These are phyloP conservation scores for Psettodes erumei DNA, from an alignment of 2,113 vertebrate genomes.

Conservation along the genomic window DNA sequence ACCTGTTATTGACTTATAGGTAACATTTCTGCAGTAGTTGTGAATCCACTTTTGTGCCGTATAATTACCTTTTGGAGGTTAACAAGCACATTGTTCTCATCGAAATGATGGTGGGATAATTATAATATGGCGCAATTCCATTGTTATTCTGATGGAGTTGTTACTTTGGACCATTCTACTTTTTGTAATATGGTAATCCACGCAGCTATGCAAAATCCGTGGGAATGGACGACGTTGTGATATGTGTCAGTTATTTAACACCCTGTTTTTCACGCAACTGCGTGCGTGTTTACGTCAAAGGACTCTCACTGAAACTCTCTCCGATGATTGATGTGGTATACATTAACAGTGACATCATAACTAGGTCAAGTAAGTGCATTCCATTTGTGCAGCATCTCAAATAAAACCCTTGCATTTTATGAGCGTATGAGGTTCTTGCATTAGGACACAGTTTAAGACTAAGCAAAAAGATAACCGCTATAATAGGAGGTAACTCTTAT, in stretches of 20 bases:
- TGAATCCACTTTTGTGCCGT: constrained; percentile 9
- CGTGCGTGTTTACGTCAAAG: not conserved
- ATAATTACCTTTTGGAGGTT: constrained; percentile 32
- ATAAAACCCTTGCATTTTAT: constrained; percentile 1
- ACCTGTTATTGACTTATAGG: not conserved
- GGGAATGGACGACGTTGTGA: not conserved
- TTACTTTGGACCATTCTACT: not conserved
- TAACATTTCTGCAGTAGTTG: constrained; percentile 15
- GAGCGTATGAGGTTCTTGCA: not conserved
- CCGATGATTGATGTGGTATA: not conserved
- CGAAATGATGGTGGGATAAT: constrained; percentile 6
- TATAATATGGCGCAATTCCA: not conserved
- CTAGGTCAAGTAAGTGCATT: constrained; percentile 29
- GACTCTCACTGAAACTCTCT: not conserved
- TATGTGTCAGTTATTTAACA: not conserved
- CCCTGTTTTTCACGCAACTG: not conserved
- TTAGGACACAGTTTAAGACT: not conserved
- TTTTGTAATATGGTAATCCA: not conserved
- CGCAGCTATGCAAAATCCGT: not conserved
- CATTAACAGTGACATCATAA: not conserved
- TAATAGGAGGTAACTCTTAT: not conserved
- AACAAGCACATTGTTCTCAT: not conserved
- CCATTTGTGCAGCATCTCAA: not conserved
- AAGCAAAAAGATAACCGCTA: not conserved
- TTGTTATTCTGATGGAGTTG: constrained; percentile 1